phyloP scores from a whole-genome alignment of 2,888 invertebrate species.

The Neria commutata region DNA sequence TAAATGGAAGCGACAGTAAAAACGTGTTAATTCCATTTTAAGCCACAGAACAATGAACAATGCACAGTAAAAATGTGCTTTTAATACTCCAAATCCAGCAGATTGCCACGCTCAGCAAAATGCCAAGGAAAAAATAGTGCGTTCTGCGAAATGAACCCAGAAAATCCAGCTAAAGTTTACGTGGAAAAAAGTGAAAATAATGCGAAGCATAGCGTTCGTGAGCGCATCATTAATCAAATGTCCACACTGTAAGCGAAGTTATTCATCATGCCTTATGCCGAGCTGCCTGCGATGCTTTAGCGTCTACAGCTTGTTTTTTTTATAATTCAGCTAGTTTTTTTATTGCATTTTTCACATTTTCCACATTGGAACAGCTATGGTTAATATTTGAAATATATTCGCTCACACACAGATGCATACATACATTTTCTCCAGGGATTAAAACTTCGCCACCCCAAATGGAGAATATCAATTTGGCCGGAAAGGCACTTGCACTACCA shows the following conservation, averaged over 20 bases:
- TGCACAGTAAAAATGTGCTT: slow-evolving; percentile 47
- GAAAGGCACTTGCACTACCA: slow-evolving; percentile 36
- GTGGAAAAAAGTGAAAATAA: not conserved
- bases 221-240: slow-evolving; percentile 55
- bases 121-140: slow-evolving; percentile 51
- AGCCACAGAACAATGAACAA: not conserved
- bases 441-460: slow-evolving; percentile 47
- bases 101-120: slow-evolving; percentile 55
- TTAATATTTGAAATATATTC: slow-evolving; percentile 15
- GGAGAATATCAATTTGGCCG: slow-evolving; percentile 52
- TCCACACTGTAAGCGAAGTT: slow-evolving; percentile 51
- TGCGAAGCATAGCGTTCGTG: slow-evolving; percentile 26
- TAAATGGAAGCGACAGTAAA: not conserved
- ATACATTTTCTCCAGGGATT: slow-evolving; percentile 15
- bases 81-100: slow-evolving; percentile 51
- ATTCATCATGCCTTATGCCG: slow-evolving; percentile 46
- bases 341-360: not conserved
- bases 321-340: not conserved
- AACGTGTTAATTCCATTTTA: not conserved
- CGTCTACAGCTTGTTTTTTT: not conserved
- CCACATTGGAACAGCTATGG: slow-evolving; percentile 7
- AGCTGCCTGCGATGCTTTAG: slow-evolving; percentile 12
- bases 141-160: not conserved
- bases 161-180: not conserved
- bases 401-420: slow-evolving; percentile 12